Percentiles rank a stretch among this genome's conserved stretches.
Evolutionary conservation across 2,113 vertebrate species (phyloP).

Genomic region (Abramis brama): DNA sequence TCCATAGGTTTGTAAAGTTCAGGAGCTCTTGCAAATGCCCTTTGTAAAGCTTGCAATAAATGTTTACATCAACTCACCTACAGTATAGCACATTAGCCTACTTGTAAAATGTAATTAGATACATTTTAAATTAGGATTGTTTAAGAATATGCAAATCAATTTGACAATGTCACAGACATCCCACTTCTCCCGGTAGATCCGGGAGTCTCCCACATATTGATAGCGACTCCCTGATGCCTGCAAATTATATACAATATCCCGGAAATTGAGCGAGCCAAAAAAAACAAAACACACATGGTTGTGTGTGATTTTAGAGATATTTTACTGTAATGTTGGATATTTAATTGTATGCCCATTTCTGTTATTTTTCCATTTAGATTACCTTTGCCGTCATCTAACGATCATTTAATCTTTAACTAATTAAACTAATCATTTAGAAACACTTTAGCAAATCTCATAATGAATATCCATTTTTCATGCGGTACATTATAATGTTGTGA

Average conservation of each 20-base stretch:
- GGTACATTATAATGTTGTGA: no score
- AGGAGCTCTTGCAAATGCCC: slow-evolving; percentile 42
- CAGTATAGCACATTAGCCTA: not conserved
- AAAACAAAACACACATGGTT: no score
- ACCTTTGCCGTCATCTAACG: not conserved
- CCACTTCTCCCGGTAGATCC: no score
- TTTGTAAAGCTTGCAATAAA: not conserved
- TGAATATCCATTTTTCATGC: not conserved
- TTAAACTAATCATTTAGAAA: not conserved
- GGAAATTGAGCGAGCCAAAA: no score
- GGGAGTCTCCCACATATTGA: no score
- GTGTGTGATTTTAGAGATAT: not conserved
- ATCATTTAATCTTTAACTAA: not conserved
- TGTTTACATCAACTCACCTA: not conserved
- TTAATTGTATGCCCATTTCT: not conserved
- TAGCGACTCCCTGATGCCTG: no score
- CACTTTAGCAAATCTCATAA: not conserved
- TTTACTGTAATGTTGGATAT: not conserved
- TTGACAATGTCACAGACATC: not conserved
- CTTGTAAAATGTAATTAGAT: no score
- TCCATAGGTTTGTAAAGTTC: slow-evolving; percentile 48
- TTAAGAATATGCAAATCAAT: not conserved
- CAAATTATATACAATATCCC: no score
- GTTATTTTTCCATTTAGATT: not conserved
- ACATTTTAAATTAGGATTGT: not conserved